A percentile compares a stretch with the other conserved stretches of the same genome.
These are phyloP conservation scores for Polyploca ridens DNA, from an alignment of 2,888 invertebrate genomes.

Conservation along the genomic window DNA sequence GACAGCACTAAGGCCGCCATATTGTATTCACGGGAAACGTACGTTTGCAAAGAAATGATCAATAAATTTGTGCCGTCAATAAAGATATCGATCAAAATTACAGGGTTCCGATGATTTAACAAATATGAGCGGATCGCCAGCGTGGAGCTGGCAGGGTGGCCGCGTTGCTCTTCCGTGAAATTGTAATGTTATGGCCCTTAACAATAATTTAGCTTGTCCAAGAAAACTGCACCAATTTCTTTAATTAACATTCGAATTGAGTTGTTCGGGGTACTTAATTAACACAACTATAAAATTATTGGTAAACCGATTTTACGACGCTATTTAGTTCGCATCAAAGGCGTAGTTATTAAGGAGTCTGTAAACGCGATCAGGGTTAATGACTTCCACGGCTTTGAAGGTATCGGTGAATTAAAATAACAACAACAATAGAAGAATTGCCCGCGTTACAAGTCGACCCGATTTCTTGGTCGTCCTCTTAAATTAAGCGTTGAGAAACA, in stretches of 20 bases:
- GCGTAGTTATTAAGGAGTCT: constrained; percentile 50
- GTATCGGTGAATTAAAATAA: constrained; percentile 43
- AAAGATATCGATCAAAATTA: constrained; percentile 85
- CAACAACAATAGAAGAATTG: not conserved
- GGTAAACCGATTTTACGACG: constrained; percentile 61
- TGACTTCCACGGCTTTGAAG: constrained; percentile 55
- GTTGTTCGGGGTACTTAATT: constrained; percentile 68
- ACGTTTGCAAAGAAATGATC: constrained; percentile 80
- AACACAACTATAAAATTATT: constrained; percentile 68
- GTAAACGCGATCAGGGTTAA: constrained; percentile 64
- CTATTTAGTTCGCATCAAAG: constrained; percentile 49
- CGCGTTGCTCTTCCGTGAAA: constrained; percentile 75
- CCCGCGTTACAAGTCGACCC: not conserved
- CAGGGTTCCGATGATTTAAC: constrained; percentile 83
- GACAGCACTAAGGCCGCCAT: constrained; percentile 68
- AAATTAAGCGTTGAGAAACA: too few species aligned
- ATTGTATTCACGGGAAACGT: constrained; percentile 72
- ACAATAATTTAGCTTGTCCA: constrained; percentile 72
- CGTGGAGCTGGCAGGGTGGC: constrained; percentile 73
- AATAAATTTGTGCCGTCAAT: constrained; percentile 82
- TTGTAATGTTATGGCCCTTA: constrained; percentile 73
- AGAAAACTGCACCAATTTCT: constrained; percentile 74
- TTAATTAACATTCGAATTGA: constrained; percentile 69
- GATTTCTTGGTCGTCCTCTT: too few species aligned
- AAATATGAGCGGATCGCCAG: constrained; percentile 77